These are phyloP conservation scores for Agriopis marginaria DNA, from an alignment of 2,888 invertebrate species.

Conservation along the genomic window DNA sequence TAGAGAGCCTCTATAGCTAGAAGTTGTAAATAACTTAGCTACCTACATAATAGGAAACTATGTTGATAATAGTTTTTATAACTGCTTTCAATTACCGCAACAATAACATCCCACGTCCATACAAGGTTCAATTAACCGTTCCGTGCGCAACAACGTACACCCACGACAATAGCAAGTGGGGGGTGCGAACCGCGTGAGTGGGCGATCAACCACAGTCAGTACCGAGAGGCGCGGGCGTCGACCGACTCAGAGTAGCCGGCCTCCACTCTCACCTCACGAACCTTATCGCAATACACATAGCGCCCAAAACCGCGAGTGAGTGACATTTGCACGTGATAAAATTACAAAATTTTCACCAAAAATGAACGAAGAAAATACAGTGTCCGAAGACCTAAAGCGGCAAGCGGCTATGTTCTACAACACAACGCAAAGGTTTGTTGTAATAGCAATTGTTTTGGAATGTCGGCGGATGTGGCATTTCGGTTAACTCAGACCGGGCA, in stretches of 20 bases:
- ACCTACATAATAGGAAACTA: background rate
- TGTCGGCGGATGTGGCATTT: slow-evolving; percentile 53
- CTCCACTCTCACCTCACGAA: slow-evolving; percentile 54
- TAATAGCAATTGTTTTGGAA: slow-evolving; percentile 48
- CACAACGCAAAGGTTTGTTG: slow-evolving; percentile 77
- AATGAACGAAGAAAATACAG: slow-evolving; percentile 78
- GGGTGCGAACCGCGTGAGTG: slow-evolving; percentile 71
- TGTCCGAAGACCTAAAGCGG: slow-evolving; percentile 77
- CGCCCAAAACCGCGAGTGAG: slow-evolving; percentile 43
- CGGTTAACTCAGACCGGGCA: slow-evolving; percentile 27
- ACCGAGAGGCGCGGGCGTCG: slow-evolving; percentile 80
- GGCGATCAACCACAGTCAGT: slow-evolving; percentile 62
- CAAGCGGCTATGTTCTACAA: slow-evolving; percentile 83
- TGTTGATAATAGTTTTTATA: slow-evolving; percentile 1
- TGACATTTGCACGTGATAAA: slow-evolving; percentile 49
- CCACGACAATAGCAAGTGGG: slow-evolving; percentile 61
- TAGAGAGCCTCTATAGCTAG: too few relatives aligned
- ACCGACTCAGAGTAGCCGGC: slow-evolving; percentile 70
- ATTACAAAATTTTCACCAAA: slow-evolving; percentile 46
- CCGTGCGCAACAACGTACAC: slow-evolving; percentile 56
- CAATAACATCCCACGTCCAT: slow-evolving; percentile 9
- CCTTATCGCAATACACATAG: slow-evolving; percentile 43
- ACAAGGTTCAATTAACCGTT: slow-evolving; percentile 44
- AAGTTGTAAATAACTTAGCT: background rate
- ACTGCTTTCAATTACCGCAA: slow-evolving; percentile 1